A percentile compares a stretch with the other conserved stretches of the same genome.
Evolutionary conservation across 2,888 invertebrate species (phyloP).

Genomic region (Melieria omissa): DNA sequence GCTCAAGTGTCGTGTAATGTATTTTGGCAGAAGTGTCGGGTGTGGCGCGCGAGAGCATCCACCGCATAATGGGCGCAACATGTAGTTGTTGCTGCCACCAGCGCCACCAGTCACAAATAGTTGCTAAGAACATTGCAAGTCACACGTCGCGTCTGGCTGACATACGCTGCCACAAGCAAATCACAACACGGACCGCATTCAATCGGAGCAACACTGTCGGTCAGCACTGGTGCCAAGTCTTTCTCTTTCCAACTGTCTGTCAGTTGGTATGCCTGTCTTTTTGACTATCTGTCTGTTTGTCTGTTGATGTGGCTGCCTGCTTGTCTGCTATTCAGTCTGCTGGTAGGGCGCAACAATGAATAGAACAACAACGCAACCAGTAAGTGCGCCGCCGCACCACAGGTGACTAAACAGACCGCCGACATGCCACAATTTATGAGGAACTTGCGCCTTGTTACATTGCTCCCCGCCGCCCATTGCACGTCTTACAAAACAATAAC

Average conservation of each 20-base stretch:
- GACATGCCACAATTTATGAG: neutral
- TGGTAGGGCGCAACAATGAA: constrained; percentile 1
- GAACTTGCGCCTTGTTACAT: no score
- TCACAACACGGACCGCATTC: neutral
- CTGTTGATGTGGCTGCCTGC: neutral
- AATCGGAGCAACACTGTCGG: neutral
- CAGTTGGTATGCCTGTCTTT: neutral
- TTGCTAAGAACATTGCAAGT: no score
- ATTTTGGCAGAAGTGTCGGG: neutral
- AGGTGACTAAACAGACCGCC: constrained; percentile 17
- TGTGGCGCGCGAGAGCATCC: neutral
- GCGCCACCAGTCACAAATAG: neutral
- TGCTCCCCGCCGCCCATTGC: no score
- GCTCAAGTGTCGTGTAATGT: constrained; percentile 5
- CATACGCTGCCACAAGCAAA: no score
- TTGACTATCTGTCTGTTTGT: neutral
- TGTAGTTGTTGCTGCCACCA: neutral
- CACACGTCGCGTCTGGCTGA: no score
- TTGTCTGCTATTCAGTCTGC: neutral
- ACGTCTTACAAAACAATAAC: neutral
- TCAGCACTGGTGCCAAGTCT: neutral
- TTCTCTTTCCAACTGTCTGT: neutral
- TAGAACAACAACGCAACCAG: neutral
- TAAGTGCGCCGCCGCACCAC: neutral
- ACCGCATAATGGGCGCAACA: neutral